Base-by-base conservation (phyloP, 2,113 vertebrate species). In the Micronycteris hirsuta region DNA sequence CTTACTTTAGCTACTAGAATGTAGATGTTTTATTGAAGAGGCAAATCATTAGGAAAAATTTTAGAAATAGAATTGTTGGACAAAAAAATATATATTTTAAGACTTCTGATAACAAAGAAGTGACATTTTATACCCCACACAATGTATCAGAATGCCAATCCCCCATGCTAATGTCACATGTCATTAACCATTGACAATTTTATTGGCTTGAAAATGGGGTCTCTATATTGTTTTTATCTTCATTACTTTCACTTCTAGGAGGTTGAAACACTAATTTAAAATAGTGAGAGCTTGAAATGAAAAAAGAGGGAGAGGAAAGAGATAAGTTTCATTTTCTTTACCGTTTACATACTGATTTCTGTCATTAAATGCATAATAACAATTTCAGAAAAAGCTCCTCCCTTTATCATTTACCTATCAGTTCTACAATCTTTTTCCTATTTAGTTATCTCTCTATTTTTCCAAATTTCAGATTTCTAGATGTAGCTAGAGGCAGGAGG, bases 71-170 rank as follows among this genome's bases (percentile, higher is more conserved):
- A 94, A 91, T 88, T 92, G 2, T 90, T 95, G 45, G 19, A 63
- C 49, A 36, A 85, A 91, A 95, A 5, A 81, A 20, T 22, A 96
- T 90, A 52, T 68, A 83, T 95, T 93, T 92, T 80, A 70, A 95
- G 61, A 49, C 38, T 96, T 84, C 16, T 87, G 85, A 87, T 84
- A 77, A 83, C 88, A n/a, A 4, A 95, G 70, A 65, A 87, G 58
- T 81, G 33, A 68, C 31, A 90, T 65, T 95, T 92, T 71, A 41
- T 7, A 96, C 12, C 36, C 28, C 14, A 80, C 81, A 47, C 52
- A 90, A 31, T 54, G 20, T 65, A 70, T 63, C 38, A 19, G 33
- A 93, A 85, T 92, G 43, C 38, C 20, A 86, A 24, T 9, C 33
- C 26, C 68, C 56, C 33, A 63, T 67, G 33, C 5, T 49, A 76